Percentiles rank a stretch among this genome's conserved stretches.
Evolutionary conservation across 1,140 invertebrate genomes (phyloP).

Genomic region (Drosophila nigromelanica): DNA sequence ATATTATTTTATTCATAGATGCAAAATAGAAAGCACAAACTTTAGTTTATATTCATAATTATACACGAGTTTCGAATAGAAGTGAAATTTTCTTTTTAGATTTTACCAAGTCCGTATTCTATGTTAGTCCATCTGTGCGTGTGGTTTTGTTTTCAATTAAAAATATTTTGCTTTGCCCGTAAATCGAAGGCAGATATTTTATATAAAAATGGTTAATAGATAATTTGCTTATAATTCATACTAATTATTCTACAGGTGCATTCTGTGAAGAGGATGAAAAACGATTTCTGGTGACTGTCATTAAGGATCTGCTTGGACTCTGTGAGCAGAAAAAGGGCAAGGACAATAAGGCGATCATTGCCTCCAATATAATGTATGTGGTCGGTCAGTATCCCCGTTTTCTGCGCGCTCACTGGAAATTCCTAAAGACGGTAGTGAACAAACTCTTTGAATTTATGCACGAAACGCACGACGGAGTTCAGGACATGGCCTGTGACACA

Average conservation of each 20-base stretch:
- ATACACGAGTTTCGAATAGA: too few species aligned
- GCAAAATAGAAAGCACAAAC: too few species aligned
- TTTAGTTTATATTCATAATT: too few species aligned
- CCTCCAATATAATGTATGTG: conserved; percentile 99
- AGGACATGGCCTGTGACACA: conserved; percentile 99
- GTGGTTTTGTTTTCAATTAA: too few species aligned
- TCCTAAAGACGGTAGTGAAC: conserved; percentile 99
- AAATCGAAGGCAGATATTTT: too few species aligned
- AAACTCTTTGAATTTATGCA: conserved; percentile 99
- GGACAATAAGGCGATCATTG: conserved; percentile 99
- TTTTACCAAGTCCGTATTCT: too few species aligned
- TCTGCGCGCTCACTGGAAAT: conserved; percentile 99
- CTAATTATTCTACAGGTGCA: conserved; percentile 55
- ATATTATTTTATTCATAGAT: too few species aligned
- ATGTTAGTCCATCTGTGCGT: too few species aligned
- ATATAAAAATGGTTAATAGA: too few species aligned
- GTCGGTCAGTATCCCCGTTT: conserved; percentile 99
- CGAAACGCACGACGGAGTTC: conserved; percentile 99
- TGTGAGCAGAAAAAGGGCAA: conserved; percentile 99
- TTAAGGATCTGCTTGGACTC: conserved; percentile 98
- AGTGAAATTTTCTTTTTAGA: too few species aligned
- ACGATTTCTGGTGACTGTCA: conserved; percentile 99
- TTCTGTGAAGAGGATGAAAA: conserved; percentile 98
- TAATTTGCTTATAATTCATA: neutral
- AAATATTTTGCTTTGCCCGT: too few species aligned